phyloP scores from a whole-genome alignment of 2,888 invertebrate species.

The Nebria brevicollis region DNA sequence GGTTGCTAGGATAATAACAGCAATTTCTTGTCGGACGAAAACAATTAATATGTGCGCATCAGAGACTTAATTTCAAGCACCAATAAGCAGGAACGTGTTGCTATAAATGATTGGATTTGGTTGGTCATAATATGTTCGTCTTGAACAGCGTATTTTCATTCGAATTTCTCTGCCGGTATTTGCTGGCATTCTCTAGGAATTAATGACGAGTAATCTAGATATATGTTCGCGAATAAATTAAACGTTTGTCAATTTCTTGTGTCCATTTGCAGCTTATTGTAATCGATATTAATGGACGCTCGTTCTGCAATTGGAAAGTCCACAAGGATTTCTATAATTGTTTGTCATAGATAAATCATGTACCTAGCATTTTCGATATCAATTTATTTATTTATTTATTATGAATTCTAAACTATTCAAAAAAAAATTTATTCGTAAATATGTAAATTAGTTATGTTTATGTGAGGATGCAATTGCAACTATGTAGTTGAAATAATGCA shows the following conservation, averaged over 20 bases:
- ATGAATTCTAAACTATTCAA: too few species aligned
- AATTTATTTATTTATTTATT: too few species aligned
- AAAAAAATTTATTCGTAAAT: too few species aligned
- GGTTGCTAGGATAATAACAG: background rate
- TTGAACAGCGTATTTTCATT: slow-evolving; percentile 12
- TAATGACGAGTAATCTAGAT: slow-evolving; percentile 36
- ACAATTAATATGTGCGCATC: background rate
- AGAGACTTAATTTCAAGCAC: slow-evolving; percentile 29
- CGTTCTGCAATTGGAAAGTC: background rate
- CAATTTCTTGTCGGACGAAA: background rate
- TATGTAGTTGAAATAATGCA: too few species aligned
- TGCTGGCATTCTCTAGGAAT: background rate
- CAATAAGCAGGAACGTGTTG: slow-evolving; percentile 21
- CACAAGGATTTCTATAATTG: background rate
- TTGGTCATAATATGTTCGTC: background rate
- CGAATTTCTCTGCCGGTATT: slow-evolving; percentile 1
- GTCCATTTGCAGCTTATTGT: slow-evolving; percentile 41
- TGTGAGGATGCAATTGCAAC: too few species aligned
- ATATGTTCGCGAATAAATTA: slow-evolving; percentile 41
- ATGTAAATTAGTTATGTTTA: too few species aligned
- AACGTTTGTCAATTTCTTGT: slow-evolving; percentile 45
- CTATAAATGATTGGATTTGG: slow-evolving; percentile 14
- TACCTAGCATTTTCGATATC: background rate
- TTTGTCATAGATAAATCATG: background rate
- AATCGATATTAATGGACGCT: slow-evolving; percentile 39